Evolutionary conservation across 2,113 vertebrate species (phyloP).

Genomic region (Odontophorus gujanensis): DNA sequence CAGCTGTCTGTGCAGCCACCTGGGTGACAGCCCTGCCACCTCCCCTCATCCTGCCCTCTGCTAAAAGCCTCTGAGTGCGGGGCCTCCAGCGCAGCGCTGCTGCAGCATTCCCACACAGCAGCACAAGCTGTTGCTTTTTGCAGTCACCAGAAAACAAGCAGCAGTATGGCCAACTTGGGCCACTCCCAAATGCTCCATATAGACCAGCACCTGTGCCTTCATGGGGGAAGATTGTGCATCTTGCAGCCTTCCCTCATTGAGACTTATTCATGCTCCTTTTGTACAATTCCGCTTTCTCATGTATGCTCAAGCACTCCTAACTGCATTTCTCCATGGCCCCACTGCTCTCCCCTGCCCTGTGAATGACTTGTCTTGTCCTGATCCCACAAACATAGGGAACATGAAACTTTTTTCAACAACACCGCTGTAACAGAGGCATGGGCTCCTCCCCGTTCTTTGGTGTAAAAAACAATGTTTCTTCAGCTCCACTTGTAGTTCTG

Average conservation of each 20-base stretch:
- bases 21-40: background rate
- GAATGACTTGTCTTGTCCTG: background rate
- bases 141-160: background rate
- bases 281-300: background rate
- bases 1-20: background rate
- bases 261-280: background rate
- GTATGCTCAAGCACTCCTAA: background rate
- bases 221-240: rapidly evolving
- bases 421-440: background rate
- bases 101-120: background rate
- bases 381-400: rapidly evolving
- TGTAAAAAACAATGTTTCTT: background rate
- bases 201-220: background rate
- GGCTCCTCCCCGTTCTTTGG: background rate
- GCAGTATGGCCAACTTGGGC: background rate
- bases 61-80: background rate
- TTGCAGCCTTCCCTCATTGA: background rate
- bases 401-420: background rate
- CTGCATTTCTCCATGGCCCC: background rate
- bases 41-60: background rate
- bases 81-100: rapidly evolving
- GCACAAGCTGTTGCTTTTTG: background rate
- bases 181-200: background rate
- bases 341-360: background rate
- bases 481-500: background rate